Evolutionary conservation across 2,888 invertebrate genomes (phyloP), one percentile per base, ranked within the genome.

Genomic region (Subacronicta megacephala): DNA sequence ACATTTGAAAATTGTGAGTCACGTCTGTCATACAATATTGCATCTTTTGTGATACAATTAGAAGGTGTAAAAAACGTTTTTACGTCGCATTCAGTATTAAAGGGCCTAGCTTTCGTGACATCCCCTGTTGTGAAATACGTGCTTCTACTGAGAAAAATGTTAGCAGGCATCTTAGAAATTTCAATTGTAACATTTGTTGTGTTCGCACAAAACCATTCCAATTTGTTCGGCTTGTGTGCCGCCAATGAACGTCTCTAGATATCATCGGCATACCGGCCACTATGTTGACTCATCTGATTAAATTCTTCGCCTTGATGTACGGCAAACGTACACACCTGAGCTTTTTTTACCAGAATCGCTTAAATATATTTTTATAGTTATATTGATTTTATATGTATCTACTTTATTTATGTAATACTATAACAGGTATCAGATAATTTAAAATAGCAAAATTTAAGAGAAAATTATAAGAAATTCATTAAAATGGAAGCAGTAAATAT

Each of bases 171-270:
- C 89, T 92, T 85, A 86, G 85, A 90, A 92, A 93, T 93, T 92
- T 92, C 91, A 91, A 90, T 93, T 90, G 92, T 92, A 89, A 84
- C 88, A 85, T 90, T 89, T 88, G 88, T 88, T 87, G 84, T 79
- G 79, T 85, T 84, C 81, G 83, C 82, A 81, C 84, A 82, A 81
- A 83, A 84, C 86, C 83, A 84, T 83, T 86, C 82, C 88, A 91
- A 92, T 92, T 92, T 91, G 90, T 90, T 87, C 86, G 83, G 81
- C 77, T 80, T 81, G 85, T 84, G 82, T 82, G 76, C 85, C 83
- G 84, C 84, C 82, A 87, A 85, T 87, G 87, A 89, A 84, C 79
- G 80, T 81, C 83, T 74, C 80, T 81, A 89, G 91, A 91, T 92
- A 91, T 91, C 86, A 92, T 92, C 90, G 88, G 85, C 82, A 88